Evolutionary conservation across 2,797 vertebrate species (phyloP).

Genomic region (Alectoris magna): DNA sequence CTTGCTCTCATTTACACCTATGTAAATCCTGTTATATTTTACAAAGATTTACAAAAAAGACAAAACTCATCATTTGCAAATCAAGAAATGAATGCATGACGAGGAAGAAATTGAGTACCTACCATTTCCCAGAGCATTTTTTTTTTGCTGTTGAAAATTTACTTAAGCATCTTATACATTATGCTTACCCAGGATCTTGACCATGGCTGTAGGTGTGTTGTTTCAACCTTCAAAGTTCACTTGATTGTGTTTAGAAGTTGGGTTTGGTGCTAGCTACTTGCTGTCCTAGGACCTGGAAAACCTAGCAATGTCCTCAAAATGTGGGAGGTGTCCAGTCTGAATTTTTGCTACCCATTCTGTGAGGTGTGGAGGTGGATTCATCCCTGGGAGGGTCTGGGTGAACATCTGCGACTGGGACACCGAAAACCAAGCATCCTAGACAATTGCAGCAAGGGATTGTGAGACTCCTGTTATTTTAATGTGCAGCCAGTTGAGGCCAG

Average conservation of each 20-base stretch:
- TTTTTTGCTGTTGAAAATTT: not conserved
- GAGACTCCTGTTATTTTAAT: not conserved
- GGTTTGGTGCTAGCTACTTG: not conserved
- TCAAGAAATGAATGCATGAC: slow-evolving; percentile 20
- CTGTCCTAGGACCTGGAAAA: not conserved
- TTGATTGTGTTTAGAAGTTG: not conserved
- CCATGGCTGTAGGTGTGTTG: accelerated
- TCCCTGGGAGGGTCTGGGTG: not conserved
- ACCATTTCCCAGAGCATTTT: not conserved
- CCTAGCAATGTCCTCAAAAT: not conserved
- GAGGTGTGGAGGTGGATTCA: not conserved
- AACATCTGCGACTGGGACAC: not conserved
- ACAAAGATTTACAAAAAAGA: not conserved
- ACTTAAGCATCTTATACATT: not conserved
- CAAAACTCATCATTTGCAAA: slow-evolving; percentile 21
- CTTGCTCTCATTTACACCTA: slow-evolving; percentile 31
- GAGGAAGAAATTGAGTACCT: not conserved
- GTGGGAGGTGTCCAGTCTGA: not conserved
- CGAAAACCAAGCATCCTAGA: not conserved
- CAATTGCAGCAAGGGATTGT: not conserved
- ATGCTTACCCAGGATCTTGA: not conserved
- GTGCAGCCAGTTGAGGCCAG: not conserved
- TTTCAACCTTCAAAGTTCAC: not conserved
- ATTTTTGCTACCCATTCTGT: not conserved
- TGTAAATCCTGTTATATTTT: slow-evolving; percentile 14